Percentiles rank a stretch among this genome's conserved stretches.
Evolutionary conservation across 2,888 invertebrate genomes (phyloP).

Genomic region (Metellina segmentata): DNA sequence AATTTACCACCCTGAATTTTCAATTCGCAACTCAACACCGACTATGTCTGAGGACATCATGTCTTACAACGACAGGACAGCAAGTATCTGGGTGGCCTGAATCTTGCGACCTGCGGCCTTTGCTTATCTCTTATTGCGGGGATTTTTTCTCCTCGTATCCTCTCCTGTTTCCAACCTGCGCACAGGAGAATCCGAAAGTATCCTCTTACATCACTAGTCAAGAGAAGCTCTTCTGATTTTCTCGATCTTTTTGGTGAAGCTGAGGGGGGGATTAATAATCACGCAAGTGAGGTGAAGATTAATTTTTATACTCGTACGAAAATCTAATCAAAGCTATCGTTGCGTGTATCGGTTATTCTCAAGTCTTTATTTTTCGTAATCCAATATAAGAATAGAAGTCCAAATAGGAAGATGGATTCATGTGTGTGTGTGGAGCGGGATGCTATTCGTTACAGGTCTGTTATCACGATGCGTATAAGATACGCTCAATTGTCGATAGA

Average conservation of each 20-base stretch:
- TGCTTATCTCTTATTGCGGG: background rate
- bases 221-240: background rate
- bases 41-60: conserved; percentile 32
- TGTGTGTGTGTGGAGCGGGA: background rate
- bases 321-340: background rate
- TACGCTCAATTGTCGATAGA: too few species aligned
- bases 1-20: conserved; percentile 7
- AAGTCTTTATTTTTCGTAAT: background rate
- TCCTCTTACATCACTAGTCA: background rate
- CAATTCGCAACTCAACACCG: conserved; percentile 19
- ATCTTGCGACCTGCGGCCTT: background rate
- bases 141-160: background rate
- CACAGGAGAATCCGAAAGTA: background rate
- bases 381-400: too few species aligned
- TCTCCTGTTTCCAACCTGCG: background rate
- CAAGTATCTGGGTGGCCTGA: background rate
- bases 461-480: background rate
- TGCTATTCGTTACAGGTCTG: background rate
- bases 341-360: background rate
- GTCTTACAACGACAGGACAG: conserved; percentile 11
- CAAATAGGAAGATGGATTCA: too few species aligned
- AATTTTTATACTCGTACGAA: background rate
- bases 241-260: background rate
- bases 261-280: background rate
- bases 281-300: background rate